These are phyloP conservation scores for Rotaria sp. DNA, from an alignment of 2,888 invertebrate species.

Conservation along the genomic window DNA sequence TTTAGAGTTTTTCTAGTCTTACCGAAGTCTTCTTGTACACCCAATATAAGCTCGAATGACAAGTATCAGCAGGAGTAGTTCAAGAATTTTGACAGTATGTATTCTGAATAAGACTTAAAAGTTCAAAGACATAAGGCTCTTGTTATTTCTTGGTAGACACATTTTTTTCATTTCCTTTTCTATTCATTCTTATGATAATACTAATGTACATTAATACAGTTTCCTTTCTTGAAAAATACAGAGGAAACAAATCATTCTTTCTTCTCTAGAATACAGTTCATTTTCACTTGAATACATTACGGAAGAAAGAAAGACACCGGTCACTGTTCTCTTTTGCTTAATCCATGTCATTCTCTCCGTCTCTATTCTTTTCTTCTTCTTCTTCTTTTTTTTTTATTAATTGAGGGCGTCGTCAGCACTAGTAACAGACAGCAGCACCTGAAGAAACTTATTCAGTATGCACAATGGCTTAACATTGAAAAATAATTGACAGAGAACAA, in stretches of 20 bases:
- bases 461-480: slow-evolving; percentile 10
- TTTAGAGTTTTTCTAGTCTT: no score
- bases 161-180: neutral
- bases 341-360: neutral
- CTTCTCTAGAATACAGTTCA: neutral
- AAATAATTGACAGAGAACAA: neutral
- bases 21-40: no score
- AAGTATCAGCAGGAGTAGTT: no score
- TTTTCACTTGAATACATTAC: neutral
- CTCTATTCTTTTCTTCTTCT: neutral
- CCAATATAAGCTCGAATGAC: no score
- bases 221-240: neutral
- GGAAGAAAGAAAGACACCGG: neutral
- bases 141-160: neutral
- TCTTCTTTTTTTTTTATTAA: neutral
- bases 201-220: neutral
- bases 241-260: neutral
- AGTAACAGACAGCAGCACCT: neutral
- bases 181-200: neutral
- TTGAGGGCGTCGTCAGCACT: neutral
- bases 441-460: neutral
- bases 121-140: no score
- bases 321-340: neutral
- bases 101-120: no score
- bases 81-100: no score